Evolutionary conservation across 1,140 invertebrate species (phyloP).

Genomic region (Heliothis subflexa): DNA sequence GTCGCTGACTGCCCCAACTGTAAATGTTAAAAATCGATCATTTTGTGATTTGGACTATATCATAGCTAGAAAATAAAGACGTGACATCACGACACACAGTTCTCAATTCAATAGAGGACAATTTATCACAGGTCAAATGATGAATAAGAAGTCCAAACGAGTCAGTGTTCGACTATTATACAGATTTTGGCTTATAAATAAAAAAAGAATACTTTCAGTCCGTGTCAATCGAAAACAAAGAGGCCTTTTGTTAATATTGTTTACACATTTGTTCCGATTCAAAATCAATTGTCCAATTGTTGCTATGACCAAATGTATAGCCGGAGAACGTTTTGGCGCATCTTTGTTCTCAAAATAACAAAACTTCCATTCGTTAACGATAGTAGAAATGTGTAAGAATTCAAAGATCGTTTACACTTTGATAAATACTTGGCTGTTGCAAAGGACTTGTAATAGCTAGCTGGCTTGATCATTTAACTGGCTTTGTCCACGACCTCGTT

Average conservation of each 20-base stretch:
- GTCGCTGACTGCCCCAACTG: slow-evolving; percentile 92
- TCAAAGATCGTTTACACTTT: too few relatives aligned
- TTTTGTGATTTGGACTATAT: background rate
- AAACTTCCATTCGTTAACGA: background rate
- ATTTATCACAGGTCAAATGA: background rate
- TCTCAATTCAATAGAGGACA: background rate
- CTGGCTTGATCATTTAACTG: too few relatives aligned
- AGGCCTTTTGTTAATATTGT: background rate
- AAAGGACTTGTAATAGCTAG: too few relatives aligned
- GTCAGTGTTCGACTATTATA: background rate
- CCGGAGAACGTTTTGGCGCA: background rate
- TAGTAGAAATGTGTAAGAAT: too few relatives aligned
- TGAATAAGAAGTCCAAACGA: background rate
- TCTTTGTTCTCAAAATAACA: background rate
- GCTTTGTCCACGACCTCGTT: too few relatives aligned
- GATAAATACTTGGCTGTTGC: too few relatives aligned
- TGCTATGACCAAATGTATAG: background rate
- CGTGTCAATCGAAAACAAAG: background rate
- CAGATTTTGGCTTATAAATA: background rate
- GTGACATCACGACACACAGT: too few relatives aligned
- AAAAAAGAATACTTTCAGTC: background rate
- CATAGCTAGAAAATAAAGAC: background rate
- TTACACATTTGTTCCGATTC: background rate
- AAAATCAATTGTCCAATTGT: background rate
- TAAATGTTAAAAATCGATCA: slow-evolving; percentile 33